Base-by-base conservation (phyloP, 2,113 vertebrate species). In the Tinamus guttatus region DNA sequence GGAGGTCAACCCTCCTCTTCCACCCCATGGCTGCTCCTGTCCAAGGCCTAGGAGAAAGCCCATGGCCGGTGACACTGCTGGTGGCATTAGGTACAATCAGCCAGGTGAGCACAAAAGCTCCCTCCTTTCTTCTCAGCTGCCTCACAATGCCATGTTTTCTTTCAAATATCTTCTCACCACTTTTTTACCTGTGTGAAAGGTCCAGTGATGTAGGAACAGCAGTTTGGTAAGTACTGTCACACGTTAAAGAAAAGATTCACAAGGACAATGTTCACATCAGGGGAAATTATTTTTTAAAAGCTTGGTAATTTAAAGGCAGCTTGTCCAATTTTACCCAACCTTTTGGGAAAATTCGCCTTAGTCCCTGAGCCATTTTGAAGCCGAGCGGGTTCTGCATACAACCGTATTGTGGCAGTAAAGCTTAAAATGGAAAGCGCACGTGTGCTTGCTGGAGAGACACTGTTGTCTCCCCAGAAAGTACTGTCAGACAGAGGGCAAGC, bases 401-500 rank as follows among this genome's bases (percentile, higher is more conserved):
- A 41, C 71, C 49, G 40, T 40, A 30, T 60, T 5, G 73, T 38
- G 45, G 34, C 56, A 25, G 38, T 75, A 47, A 32, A n/a, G 47
- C 67, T 92, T 45, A 69, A 62, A 91, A 76, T 62, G 65, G 25
- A 87, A 93, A 71, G 47, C 62, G n/a, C 22, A 24, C 5, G 27
- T 87, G 79, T 74, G 30, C 56, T 25, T 85, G 45, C 19, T 67
- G 47, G 63, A 78, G 14, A 52, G 76, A 83, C n/a, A 19, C 89
- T 77, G 11, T 51, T 41, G 40, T 45, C 62, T 49, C 84, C 80
- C 60, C 82, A 0, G 2, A 94, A 83, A 91, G 71, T 25, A 43
- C 19, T 68, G n/a, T 0, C 2, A 65, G 45, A 54, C 22, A 0
- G 3, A 85, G 40, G 51, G 74, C 0, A 1, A 89, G 13, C 51